A percentile compares a stretch with the other conserved stretches of the same genome.
Conservation (phyloP, 92 coral and sea anemone species). For the Palythoa grandis region DNA sequence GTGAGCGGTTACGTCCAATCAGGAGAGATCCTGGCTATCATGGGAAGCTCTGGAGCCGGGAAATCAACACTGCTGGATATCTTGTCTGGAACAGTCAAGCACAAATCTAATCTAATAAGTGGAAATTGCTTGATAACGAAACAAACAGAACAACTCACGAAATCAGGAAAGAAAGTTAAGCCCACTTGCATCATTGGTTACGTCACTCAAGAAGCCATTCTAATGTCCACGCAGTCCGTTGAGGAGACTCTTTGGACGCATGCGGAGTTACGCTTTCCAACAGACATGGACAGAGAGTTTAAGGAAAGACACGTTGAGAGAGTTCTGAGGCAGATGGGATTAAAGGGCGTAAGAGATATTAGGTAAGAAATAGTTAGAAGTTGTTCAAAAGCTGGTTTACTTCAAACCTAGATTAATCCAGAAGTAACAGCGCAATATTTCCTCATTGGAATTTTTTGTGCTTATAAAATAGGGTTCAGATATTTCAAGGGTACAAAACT, state of each 20-base stretch:
- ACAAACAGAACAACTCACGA: not conserved
- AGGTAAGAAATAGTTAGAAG: conserved; percentile 2
- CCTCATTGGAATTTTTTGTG: no score
- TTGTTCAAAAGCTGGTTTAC: no score
- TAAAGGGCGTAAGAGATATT: conserved; percentile 10
- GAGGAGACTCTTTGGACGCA: conserved; percentile 43
- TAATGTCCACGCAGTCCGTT: conserved; percentile 36
- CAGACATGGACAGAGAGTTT: not conserved
- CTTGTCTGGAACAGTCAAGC: conserved; percentile 23
- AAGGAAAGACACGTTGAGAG: conserved; percentile 23
- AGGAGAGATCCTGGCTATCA: conserved; percentile 35
- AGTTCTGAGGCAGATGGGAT: conserved; percentile 36
- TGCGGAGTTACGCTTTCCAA: conserved; percentile 18
- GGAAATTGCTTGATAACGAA: conserved; percentile 29
- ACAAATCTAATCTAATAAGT: conserved; percentile 24
- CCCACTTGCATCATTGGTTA: conserved; percentile 30
- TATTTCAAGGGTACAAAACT: no score
- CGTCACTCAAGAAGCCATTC: conserved; percentile 45
- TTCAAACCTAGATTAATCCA: no score
- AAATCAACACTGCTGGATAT: conserved; percentile 36
- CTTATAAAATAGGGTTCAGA: no score
- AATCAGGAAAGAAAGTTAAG: conserved; percentile 8
- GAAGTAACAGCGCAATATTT: no score
- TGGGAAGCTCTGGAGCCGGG: conserved; percentile 44
- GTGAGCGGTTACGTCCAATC: conserved; percentile 39